A percentile compares a stretch with the other conserved stretches of the same genome.
Evolutionary conservation across 2,888 invertebrate genomes (phyloP).

Genomic region (Trypoxylon attenuatum): DNA sequence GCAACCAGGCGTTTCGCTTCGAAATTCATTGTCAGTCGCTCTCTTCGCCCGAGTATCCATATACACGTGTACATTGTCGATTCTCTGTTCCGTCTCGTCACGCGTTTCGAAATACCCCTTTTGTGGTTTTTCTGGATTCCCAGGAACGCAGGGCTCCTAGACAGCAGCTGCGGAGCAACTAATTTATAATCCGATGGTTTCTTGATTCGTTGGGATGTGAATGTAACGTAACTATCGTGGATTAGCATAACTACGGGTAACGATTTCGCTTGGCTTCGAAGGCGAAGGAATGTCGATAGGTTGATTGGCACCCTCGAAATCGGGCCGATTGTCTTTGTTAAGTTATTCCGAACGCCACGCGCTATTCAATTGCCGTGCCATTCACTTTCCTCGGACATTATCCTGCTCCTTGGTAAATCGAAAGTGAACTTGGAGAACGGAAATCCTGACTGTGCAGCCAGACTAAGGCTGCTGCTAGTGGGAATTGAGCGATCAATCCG

Average conservation of each 20-base stretch:
- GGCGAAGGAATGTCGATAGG: conserved; percentile 22
- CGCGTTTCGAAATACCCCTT: no score
- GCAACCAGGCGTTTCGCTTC: conserved; percentile 17
- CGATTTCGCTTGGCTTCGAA: conserved; percentile 25
- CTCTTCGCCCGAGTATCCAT: no score
- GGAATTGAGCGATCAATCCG: conserved; percentile 63
- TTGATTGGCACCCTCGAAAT: conserved; percentile 33
- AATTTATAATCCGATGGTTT: no score
- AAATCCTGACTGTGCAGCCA: conserved; percentile 52
- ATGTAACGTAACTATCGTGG: conserved; percentile 27
- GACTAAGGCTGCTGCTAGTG: conserved; percentile 45
- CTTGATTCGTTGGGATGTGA: no score
- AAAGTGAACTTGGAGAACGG: conserved; percentile 55
- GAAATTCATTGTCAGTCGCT: conserved; percentile 4
- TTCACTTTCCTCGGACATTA: conserved; percentile 25
- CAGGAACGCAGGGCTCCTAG: no score
- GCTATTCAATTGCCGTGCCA: conserved; percentile 8
- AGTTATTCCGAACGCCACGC: conserved; percentile 25
- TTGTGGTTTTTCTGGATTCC: no score
- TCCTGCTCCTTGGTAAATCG: conserved; percentile 50
- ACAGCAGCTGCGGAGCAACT: no score
- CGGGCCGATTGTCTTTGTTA: conserved; percentile 26
- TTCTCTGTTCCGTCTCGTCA: no score
- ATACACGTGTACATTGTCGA: no score
- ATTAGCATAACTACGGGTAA: conserved; percentile 40